phyloP scores from a whole-genome alignment of 2,888 invertebrate species.

The Cactoblastis cactorum region DNA sequence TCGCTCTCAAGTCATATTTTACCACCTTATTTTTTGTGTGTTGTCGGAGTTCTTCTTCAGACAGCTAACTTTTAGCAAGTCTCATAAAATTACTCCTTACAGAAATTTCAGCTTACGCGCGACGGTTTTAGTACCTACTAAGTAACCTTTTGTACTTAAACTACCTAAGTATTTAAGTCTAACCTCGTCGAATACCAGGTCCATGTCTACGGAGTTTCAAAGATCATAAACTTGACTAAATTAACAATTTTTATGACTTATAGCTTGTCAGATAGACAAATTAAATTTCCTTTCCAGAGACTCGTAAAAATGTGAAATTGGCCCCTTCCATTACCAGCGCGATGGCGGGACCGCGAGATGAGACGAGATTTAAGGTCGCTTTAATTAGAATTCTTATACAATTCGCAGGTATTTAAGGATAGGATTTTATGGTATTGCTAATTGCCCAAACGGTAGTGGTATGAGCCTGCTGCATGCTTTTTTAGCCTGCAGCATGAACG shows the following conservation, averaged over 20 bases:
- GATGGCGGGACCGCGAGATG: constrained; percentile 16
- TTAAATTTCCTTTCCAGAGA: constrained; percentile 18
- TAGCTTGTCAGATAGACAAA: constrained; percentile 17
- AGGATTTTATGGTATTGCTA: background rate
- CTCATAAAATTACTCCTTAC: no score
- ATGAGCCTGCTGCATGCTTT: no score
- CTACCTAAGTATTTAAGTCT: background rate
- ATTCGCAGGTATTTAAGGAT: constrained; percentile 8
- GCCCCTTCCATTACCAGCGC: constrained; percentile 14
- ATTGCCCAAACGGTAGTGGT: background rate
- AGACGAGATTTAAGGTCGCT: constrained; percentile 20
- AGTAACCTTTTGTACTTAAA: background rate
- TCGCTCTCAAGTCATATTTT: no score
- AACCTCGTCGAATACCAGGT: no score
- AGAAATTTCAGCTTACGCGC: no score
- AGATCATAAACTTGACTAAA: constrained; percentile 12
- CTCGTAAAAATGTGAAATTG: constrained; percentile 20
- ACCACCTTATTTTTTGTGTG: no score
- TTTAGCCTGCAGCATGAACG: no score
- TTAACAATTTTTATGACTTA: constrained; percentile 16
- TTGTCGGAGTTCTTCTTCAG: no score
- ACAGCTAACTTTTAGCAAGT: no score
- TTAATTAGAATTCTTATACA: constrained; percentile 16
- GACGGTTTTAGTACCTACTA: no score
- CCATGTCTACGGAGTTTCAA: background rate